Conservation (phyloP, 35 echinoderm and acorn worm species). For the Ptychodera flava region DNA sequence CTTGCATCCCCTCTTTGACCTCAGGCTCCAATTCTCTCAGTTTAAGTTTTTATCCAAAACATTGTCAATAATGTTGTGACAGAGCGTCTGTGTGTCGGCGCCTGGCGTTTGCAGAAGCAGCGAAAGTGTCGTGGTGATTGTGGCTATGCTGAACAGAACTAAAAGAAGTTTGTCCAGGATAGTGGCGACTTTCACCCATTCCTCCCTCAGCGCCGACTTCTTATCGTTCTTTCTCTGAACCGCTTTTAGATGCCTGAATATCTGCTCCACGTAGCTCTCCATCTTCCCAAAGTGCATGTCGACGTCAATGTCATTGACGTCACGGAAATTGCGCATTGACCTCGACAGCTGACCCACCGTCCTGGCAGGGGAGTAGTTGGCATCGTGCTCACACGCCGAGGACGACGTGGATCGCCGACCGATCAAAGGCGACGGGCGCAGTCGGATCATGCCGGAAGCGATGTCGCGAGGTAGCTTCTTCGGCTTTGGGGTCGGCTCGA, state of each 20-base stretch:
- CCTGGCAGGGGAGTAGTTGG: background rate
- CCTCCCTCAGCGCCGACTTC: constrained; percentile 38
- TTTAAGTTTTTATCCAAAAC: no score
- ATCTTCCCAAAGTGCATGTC: constrained; percentile 48
- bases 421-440: constrained; percentile 60
- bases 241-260: constrained; percentile 54
- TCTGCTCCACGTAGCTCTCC: constrained; percentile 53
- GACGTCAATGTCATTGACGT: background rate
- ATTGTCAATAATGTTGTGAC: no score
- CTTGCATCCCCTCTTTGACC: no score
- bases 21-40: no score
- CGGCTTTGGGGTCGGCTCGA: constrained; percentile 51
- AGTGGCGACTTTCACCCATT: constrained; percentile 81
- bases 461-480: constrained; percentile 13
- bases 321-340: background rate
- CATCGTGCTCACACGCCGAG: background rate
- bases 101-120: no score
- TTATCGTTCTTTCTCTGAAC: constrained; percentile 29
- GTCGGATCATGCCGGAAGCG: constrained; percentile 53
- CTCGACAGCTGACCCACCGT: background rate
- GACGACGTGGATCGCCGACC: background rate
- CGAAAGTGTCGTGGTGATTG: no score
- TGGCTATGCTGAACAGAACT: no score
- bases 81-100: no score
- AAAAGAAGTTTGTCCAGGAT: no score